These are phyloP conservation scores for Perizoma flavofasciatum DNA, from an alignment of 2,888 invertebrate species.

Conservation along the genomic window DNA sequence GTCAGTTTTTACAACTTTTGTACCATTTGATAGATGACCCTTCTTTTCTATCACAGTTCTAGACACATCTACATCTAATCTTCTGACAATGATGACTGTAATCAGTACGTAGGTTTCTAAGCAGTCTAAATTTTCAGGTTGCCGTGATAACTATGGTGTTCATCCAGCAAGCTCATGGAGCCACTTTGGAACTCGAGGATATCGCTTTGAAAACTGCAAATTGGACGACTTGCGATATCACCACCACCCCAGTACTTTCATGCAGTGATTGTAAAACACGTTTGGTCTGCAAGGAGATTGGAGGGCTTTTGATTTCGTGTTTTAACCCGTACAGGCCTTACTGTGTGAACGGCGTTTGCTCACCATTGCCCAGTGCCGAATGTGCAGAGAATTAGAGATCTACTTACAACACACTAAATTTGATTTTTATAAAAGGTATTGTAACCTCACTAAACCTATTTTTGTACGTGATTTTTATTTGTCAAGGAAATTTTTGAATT, in stretches of 20 bases:
- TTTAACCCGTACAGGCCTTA: constrained; percentile 48
- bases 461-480: too few species aligned
- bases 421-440: too few species aligned
- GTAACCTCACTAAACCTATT: too few species aligned
- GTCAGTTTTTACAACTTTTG: too few species aligned
- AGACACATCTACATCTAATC: too few species aligned
- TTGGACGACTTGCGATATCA: constrained; percentile 53
- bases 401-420: neutral
- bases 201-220: constrained; percentile 22
- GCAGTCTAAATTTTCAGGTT: constrained; percentile 16
- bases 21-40: too few species aligned
- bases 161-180: constrained; percentile 9
- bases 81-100: too few species aligned
- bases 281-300: constrained; percentile 58
- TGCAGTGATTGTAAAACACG: constrained; percentile 60
- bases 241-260: constrained; percentile 43
- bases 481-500: too few species aligned
- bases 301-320: constrained; percentile 56
- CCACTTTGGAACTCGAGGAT: constrained; percentile 7
- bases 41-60: too few species aligned
- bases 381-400: constrained; percentile 38
- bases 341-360: constrained; percentile 63
- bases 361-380: constrained; percentile 48
- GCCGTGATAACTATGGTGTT: constrained; percentile 5
- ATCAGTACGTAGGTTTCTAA: too few species aligned